Percentiles rank a stretch among this genome's conserved stretches.
phyloP scores from a whole-genome alignment of 2,797 vertebrate species.

The Ctenopoma kingsleyae region DNA sequence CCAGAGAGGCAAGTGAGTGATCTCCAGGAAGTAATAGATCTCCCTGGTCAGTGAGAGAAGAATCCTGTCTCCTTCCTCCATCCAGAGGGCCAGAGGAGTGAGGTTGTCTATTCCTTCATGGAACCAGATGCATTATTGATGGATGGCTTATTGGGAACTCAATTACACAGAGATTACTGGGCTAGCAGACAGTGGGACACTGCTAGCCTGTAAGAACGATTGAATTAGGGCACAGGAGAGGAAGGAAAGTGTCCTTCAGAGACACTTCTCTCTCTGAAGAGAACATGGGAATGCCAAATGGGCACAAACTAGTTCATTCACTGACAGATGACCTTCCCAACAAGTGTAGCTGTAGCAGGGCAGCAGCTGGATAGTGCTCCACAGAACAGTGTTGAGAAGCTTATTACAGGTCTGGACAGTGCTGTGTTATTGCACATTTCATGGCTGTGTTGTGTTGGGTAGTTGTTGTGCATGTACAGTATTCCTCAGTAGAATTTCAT shows the following conservation, averaged over 20 bases:
- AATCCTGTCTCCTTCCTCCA: slow-evolving; percentile 67
- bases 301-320: slow-evolving; percentile 72
- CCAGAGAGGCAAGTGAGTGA: slow-evolving; percentile 39
- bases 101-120: slow-evolving; percentile 70
- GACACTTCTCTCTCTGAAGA: slow-evolving; percentile 57
- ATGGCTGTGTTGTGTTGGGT: slow-evolving; percentile 22
- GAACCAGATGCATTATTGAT: slow-evolving; percentile 88
- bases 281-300: slow-evolving; percentile 73
- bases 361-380: slow-evolving; percentile 36
- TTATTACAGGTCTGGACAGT: slow-evolving; percentile 33
- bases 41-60: slow-evolving; percentile 47
- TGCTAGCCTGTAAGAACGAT: slow-evolving; percentile 82
- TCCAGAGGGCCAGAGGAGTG: slow-evolving; percentile 44
- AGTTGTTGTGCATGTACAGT: slow-evolving; percentile 18
- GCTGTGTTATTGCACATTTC: slow-evolving; percentile 32
- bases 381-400: slow-evolving; percentile 21
- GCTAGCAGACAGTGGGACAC: slow-evolving; percentile 80
- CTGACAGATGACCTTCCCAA: slow-evolving; percentile 78
- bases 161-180: slow-evolving; percentile 88
- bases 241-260: slow-evolving; percentile 84
- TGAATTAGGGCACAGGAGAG: slow-evolving; percentile 82
- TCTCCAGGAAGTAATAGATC: slow-evolving; percentile 66
- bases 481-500: slow-evolving; percentile 72
- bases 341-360: slow-evolving; percentile 54
- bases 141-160: slow-evolving; percentile 88